These are phyloP conservation scores for Drosophila ficusphila DNA, from an alignment of 1,140 invertebrate species.

Conservation along the genomic window DNA sequence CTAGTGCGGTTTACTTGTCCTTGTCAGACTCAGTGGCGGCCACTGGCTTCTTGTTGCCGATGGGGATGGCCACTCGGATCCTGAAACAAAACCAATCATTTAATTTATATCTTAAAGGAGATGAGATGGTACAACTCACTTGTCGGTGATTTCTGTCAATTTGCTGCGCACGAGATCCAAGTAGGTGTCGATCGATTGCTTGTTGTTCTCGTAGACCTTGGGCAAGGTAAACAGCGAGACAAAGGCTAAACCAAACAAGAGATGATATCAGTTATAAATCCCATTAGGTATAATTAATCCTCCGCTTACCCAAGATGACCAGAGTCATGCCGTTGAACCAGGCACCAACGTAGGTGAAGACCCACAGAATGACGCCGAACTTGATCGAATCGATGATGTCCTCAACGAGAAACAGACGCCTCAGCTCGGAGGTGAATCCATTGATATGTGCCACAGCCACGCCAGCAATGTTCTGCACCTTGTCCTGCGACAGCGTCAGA, in stretches of 20 bases:
- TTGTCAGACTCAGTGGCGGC: conserved; percentile 88
- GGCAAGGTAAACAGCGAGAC: conserved; percentile 97
- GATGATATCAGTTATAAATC: not conserved
- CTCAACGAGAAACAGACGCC: conserved; percentile 97
- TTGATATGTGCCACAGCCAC: conserved; percentile 94
- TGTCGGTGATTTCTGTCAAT: conserved; percentile 94
- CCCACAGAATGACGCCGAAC: conserved; percentile 96
- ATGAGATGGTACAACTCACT: conserved; percentile 86
- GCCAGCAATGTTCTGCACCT: conserved; percentile 93
- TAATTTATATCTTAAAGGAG: not conserved
- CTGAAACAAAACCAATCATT: conserved; percentile 85
- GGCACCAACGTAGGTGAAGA: conserved; percentile 96
- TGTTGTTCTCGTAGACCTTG: conserved; percentile 99
- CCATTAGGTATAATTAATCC: too few species aligned
- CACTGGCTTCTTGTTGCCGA: conserved; percentile 90
- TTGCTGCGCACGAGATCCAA: conserved; percentile 94
- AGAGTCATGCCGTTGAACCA: conserved; percentile 99
- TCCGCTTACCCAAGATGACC: conserved; percentile 93
- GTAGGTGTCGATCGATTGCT: conserved; percentile 97
- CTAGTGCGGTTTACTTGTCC: conserved; percentile 89
- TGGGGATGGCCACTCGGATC: conserved; percentile 94
- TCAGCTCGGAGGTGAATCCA: conserved; percentile 90
- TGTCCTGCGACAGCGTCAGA: conserved; percentile 93
- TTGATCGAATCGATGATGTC: conserved; percentile 98
- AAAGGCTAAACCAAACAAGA: conserved; percentile 89